Percentiles rank a stretch among this genome's conserved stretches.
phyloP scores from a whole-genome alignment of 2,113 vertebrate species.

The Xenopus tropicalis region UCB_Xtro_10.0 CM004450.2:106486501-106487000 shows the following conservation, averaged over 20 bases:
- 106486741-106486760: slow-evolving; percentile 58
- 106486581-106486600: slow-evolving; percentile 16
- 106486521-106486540: slow-evolving; percentile 47
- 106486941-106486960: slow-evolving; percentile 44
- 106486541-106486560: slow-evolving; percentile 49
- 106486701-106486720: slow-evolving; percentile 24
- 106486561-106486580: slow-evolving; percentile 33
- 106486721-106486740: slow-evolving; percentile 56
- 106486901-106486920: slow-evolving; percentile 9
- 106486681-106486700: neutral
- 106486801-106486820: slow-evolving; percentile 55
- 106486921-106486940: slow-evolving; percentile 13
- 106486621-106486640: slow-evolving; percentile 66
- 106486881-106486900: slow-evolving; percentile 7
- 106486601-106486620: slow-evolving; percentile 59
- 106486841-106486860: slow-evolving; percentile 32
- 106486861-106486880: slow-evolving; percentile 19
- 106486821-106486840: slow-evolving; percentile 50
- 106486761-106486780: slow-evolving; percentile 53
- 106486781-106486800: slow-evolving; percentile 50
- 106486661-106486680: slow-evolving; percentile 24
- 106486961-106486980: slow-evolving; percentile 35
- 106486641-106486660: slow-evolving; percentile 42
- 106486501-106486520: slow-evolving; percentile 63
- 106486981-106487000: slow-evolving; percentile 37